Conservation (phyloP, 2,113 vertebrate species). For the Anas platyrhynchos region DNA sequence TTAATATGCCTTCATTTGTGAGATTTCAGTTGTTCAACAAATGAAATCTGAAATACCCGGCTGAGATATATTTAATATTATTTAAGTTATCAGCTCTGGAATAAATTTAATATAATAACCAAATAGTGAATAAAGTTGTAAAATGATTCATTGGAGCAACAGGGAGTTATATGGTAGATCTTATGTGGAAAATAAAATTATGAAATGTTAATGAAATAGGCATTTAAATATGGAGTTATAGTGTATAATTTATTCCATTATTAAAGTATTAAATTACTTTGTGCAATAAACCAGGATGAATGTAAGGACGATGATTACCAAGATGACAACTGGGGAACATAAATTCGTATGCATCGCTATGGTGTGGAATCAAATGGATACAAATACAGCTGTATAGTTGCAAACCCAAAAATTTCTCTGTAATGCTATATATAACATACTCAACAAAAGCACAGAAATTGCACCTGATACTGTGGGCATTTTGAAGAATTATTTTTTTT, state of each 20-base stretch:
- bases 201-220: conserved; percentile 62
- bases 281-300: conserved; percentile 47
- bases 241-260: conserved; percentile 44
- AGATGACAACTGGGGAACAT: background rate
- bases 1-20: background rate
- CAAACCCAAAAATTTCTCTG: background rate
- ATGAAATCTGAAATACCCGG: conserved; percentile 13
- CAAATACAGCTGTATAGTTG: background rate
- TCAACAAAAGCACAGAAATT: background rate
- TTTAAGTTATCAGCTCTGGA: background rate
- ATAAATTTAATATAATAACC: conserved; percentile 42
- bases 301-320: conserved; percentile 39
- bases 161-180: conserved; percentile 1
- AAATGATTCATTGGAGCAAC: conserved; percentile 39
- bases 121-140: conserved; percentile 28
- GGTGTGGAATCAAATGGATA: background rate
- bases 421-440: background rate
- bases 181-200: conserved; percentile 58
- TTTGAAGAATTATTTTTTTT: background rate
- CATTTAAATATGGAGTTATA: conserved; percentile 44
- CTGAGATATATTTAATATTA: conserved; percentile 3
- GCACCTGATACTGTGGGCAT: background rate
- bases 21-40: background rate
- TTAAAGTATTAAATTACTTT: conserved; percentile 59
- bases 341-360: conserved; percentile 23